phyloP scores from a whole-genome alignment of 2,113 vertebrate species.

The Chamaea fasciata region DNA sequence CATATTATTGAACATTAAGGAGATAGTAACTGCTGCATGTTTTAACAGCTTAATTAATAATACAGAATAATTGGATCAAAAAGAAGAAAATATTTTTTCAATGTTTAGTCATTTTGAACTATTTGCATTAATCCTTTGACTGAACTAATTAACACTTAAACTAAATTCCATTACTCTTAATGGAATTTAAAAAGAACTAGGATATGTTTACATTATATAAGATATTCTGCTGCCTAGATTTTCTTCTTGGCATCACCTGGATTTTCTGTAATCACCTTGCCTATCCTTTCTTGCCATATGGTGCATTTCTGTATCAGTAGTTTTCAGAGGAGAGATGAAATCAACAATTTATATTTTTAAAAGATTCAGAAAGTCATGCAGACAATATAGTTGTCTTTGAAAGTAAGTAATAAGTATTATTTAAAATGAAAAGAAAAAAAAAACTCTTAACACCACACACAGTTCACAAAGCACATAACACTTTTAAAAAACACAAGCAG shows the following conservation, averaged over 20 bases:
- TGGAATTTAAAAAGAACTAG: background rate
- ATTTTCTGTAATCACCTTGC: background rate
- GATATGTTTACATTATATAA: background rate
- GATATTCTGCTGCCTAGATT: background rate
- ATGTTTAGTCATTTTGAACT: conserved; percentile 33
- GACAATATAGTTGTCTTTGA: background rate
- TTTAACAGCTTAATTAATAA: conserved; percentile 60
- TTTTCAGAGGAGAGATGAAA: background rate
- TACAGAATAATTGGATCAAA: conserved; percentile 46
- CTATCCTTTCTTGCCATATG: background rate
- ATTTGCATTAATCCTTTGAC: conserved; percentile 42
- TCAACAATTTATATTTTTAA: background rate
- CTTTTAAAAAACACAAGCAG: background rate
- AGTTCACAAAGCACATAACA: background rate
- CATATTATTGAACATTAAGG: conserved; percentile 63
- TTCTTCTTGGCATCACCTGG: background rate
- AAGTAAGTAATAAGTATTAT: background rate
- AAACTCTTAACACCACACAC: background rate
- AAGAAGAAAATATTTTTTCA: conserved; percentile 31
- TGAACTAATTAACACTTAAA: conserved; percentile 3
- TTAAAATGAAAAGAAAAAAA: background rate
- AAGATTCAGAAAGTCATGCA: background rate
- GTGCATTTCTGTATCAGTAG: background rate
- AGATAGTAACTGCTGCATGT: conserved; percentile 50
- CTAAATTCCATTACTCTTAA: too few species aligned